Conservation (phyloP, 2,797 vertebrate species). For the Anguilla obscura region DNA sequence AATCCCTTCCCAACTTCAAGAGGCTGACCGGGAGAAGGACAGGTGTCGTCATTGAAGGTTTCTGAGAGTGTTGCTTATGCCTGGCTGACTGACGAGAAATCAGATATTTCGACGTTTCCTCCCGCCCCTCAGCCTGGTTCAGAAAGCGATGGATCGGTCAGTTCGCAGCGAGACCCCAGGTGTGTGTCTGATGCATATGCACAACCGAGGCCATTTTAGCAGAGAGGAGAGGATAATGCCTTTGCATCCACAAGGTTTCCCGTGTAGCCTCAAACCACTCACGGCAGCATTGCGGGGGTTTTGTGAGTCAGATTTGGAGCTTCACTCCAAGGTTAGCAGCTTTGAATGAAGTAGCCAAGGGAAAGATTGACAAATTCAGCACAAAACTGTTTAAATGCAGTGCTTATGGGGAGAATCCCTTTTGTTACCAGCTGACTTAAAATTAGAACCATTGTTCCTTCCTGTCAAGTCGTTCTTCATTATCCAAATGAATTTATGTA, state of each 20-base stretch:
- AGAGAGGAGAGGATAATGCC: constrained; percentile 53
- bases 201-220: constrained; percentile 54
- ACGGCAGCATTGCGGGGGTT: constrained; percentile 9
- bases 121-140: constrained; percentile 62
- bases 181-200: constrained; percentile 44
- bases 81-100: constrained; percentile 61
- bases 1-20: not conserved
- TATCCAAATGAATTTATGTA: not conserved
- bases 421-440: not conserved
- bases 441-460: not conserved
- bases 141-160: constrained; percentile 61
- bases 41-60: constrained; percentile 59
- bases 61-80: constrained; percentile 61
- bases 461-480: not conserved
- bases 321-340: not conserved
- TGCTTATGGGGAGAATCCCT: not conserved
- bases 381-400: not conserved
- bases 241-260: constrained; percentile 67
- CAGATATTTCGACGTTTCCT: constrained; percentile 69
- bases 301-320: constrained; percentile 1
- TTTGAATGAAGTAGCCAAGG: not conserved
- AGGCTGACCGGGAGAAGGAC: not conserved
- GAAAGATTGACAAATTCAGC: not conserved
- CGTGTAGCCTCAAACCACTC: constrained; percentile 11
- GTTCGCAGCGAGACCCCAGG: constrained; percentile 64